Base-by-base conservation (phyloP, 2,113 vertebrate species). In the Pyrgilauda ruficollis region DNA sequence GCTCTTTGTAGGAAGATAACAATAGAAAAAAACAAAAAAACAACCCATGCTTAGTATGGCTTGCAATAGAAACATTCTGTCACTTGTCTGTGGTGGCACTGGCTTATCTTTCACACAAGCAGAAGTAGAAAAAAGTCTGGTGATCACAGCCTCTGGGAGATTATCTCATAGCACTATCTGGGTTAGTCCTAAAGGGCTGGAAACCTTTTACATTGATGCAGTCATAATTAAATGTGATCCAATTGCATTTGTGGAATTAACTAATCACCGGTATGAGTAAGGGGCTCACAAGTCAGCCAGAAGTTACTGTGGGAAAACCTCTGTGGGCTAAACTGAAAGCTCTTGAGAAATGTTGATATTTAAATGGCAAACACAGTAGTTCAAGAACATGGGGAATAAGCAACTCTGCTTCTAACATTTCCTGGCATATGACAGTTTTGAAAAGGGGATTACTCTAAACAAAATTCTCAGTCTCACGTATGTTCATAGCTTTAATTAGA, bases 381-480 rank as follows among this genome's bases (percentile, higher is more conserved):
- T 90, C 35, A 70, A 93, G 61, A 84, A 87, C 67, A 44, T 0
- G 47, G 50, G 67, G 85, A 96, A 84, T 92, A 80, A 94, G 76
- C 78, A 95, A 92, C 80, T 93, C 78, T 95, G 83, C 68, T 86
- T 94, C 79, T 95, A 92, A 87, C 69, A 46, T 93, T 97, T 97
- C 88, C 92, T 96, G 94, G 94, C 88, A 95, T 89, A 86, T 96
- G 94, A 96, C 92, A 90, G 47, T 92, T 95, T 94, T 94, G 93
- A 93, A 92, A 97, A 94, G 50, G 85, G 88, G 96, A 95, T 96
- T 96, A 95, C 92, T 92, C 73, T 95, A 93, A 96, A 96, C 88
- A 96, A 87, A 96, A 96, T 93, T 95, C 90, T 96, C 93, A 86
- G 66, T 93, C 94, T 95, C 56, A 56, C 35, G 31, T 75, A 90